Conservation (phyloP, 1,140 invertebrate genomes). For the Drosophila nigromelanica region DNA sequence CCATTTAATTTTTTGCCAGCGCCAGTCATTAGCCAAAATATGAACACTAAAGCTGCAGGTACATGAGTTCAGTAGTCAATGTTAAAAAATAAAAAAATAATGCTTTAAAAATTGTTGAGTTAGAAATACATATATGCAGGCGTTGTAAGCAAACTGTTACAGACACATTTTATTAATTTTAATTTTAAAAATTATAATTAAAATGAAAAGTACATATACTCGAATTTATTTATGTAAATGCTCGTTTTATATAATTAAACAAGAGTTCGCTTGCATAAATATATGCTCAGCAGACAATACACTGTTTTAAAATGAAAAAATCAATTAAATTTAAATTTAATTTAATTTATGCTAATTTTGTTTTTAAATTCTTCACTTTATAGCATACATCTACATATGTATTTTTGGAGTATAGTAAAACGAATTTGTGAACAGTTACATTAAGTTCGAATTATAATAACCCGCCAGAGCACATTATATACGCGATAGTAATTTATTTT, state of each 20-base stretch:
- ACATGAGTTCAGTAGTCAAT: conserved; percentile 25
- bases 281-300: neutral
- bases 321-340: too few species aligned
- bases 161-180: too few species aligned
- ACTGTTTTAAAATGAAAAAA: neutral
- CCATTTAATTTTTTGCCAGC: conserved; percentile 53
- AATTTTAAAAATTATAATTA: too few species aligned
- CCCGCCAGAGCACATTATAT: neutral
- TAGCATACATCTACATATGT: neutral
- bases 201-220: neutral
- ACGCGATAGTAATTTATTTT: neutral
- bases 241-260: too few species aligned
- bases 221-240: neutral
- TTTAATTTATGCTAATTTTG: conserved; percentile 2
- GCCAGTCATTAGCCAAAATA: conserved; percentile 78
- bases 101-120: conserved; percentile 6
- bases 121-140: conserved; percentile 28
- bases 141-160: too few species aligned
- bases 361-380: neutral
- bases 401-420: neutral
- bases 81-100: conserved; percentile 33
- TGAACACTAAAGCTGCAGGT: conserved; percentile 56
- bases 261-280: neutral
- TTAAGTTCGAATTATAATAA: neutral
- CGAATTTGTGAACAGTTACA: too few species aligned